Evolutionary conservation across 2,888 invertebrate genomes (phyloP), one percentile per base, ranked within the genome.

Genomic region (Drosophila mimetica): DNA sequence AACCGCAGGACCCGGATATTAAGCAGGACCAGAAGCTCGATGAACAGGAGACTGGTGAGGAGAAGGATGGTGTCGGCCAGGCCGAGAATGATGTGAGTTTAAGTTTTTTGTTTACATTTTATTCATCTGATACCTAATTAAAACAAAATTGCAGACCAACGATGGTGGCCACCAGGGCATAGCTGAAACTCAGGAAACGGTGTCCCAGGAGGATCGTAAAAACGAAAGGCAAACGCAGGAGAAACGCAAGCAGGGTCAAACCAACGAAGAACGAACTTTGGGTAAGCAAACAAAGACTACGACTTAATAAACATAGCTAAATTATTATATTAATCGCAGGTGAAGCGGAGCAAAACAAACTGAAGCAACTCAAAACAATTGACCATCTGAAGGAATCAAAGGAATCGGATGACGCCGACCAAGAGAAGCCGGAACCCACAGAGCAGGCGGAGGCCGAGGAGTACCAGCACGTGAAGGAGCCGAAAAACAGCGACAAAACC

Each of bases 381-480:
- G 92, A 93, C 48, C 90, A 91, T 46, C 81, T 92, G 4, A 90
- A 91, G 47, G 91, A 93, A 60, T 79, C 93, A 14, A 88, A 91
- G 7, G 77, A 90, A 20, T 90, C 46, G 0, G 67, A 91, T 1
- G 88, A 93, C 0, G 92, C 93, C 2, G 88, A 91, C 8, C 75
- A 88, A 8, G 90, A 91, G 2, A 81, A 91, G 11, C 92, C 94
- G 3, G 86, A 91, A 11, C 92, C 94, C 4, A 55, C 64, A 6
- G 93, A 94, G 11, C 28, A 39, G 4, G 92, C 93, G 16, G 91
- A 93, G 11, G 90, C 92, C 2, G 95, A 96, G 65, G 94, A 96
- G 71, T 97, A 95, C 91, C 96, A 97, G 89, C 97, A 98, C 89
- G 95, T 98, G 2, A 95, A 95, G 84, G 95, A 97, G 75, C 94